Evolutionary conservation across 1,140 invertebrate species (phyloP), one percentile per base, ranked within the genome.

Genomic region (Drosophila arizonae): DNA sequence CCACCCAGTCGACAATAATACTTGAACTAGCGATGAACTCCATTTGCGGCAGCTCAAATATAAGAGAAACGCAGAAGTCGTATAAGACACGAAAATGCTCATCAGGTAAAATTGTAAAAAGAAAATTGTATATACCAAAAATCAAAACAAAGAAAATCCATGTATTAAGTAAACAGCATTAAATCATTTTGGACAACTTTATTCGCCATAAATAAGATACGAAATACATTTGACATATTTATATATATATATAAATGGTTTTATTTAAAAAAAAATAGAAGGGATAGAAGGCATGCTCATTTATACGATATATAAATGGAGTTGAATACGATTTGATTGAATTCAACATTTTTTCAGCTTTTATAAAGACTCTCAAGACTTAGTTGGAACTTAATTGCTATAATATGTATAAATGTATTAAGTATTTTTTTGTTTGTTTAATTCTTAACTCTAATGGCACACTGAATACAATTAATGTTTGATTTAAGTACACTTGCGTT

Each of bases 171-270:
- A 46, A 46, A 46, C 43, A 46, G 43, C 43, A 63, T 60, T 55
- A 24, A 28, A 63, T 26, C 30, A 60, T 87, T 82, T 87, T 88
- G 65, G 79, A 87, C 77, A 39, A 87, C 69, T 88, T 87, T 87
- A 88, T 87, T 88, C 72, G 74, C 77, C 80, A 87, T 62, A 76
- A 84, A 87, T 88, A 84, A 84, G 79, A 79, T 87, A 79, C 48
- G 77, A 75, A 75, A 65, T 72, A 76, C 61, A 65, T 58, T 69
- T 43, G 58, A 66, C 69, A 71, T 70, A 54, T 70, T 46, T 46
- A 51, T 72, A 68, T 63, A 71, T 26, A 76, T 17, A 17, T 17
- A 76, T 17, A 26, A 50, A 60, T 58, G 69, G 56, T 45, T 66
- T 76, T 30, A 61, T 55, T 66, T 56, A 48, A 73, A 51, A 75